Evolutionary conservation across 2,113 vertebrate genomes (phyloP).

Genomic region (Triplophysa tibetana): DNA sequence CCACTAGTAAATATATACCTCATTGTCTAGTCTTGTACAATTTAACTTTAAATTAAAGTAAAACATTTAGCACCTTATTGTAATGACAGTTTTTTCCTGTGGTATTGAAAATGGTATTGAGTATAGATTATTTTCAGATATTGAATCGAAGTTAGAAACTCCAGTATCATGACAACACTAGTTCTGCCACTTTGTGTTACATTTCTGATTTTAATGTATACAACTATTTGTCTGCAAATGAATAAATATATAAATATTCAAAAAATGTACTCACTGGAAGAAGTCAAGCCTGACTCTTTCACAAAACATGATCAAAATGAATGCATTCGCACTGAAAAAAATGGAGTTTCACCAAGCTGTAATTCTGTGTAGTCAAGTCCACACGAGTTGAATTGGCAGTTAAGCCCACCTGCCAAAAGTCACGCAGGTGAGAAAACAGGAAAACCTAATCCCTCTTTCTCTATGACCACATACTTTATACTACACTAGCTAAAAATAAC

Average conservation of each 20-base stretch:
- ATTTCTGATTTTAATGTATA: background rate
- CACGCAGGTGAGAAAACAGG: slow-evolving; percentile 12
- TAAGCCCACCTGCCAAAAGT: background rate
- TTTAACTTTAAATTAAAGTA: too few relatives aligned
- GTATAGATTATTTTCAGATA: too few relatives aligned
- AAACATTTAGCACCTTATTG: too few relatives aligned
- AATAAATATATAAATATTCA: background rate
- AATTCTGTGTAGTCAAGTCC: background rate
- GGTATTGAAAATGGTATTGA: too few relatives aligned
- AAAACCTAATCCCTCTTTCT: slow-evolving; percentile 26
- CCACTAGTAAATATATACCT: too few relatives aligned
- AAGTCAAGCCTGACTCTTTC: background rate
- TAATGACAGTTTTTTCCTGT: too few relatives aligned
- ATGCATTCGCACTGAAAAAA: background rate
- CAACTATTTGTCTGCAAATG: background rate
- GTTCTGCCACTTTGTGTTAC: background rate
- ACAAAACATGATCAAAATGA: background rate
- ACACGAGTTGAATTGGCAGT: background rate
- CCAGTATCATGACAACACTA: too few relatives aligned
- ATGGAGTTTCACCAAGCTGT: background rate
- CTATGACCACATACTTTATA: slow-evolving; percentile 29
- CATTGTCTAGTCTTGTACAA: too few relatives aligned
- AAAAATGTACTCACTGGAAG: background rate
- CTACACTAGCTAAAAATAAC: slow-evolving; percentile 4
- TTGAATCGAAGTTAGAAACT: too few relatives aligned